Conservation (phyloP, 1,140 invertebrate species). For the Uloborus diversus region DNA sequence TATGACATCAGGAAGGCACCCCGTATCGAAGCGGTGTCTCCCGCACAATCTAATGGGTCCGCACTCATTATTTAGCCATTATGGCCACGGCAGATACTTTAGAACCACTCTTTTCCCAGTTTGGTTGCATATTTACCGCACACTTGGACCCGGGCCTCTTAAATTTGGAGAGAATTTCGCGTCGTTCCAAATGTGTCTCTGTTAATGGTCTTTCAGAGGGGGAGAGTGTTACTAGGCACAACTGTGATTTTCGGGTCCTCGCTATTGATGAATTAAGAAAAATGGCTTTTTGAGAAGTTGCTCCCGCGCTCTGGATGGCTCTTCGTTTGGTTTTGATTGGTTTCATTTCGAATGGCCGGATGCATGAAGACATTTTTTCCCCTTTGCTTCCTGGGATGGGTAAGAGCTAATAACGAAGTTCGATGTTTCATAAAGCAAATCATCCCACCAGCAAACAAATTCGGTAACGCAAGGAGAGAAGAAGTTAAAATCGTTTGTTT, state of each 20-base stretch:
- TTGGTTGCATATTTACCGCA: slow-evolving; percentile 33
- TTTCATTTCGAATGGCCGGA: no score
- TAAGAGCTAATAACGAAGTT: no score
- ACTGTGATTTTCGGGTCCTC: background rate
- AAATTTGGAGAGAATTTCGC: slow-evolving; percentile 17
- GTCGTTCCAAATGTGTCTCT: slow-evolving; percentile 15
- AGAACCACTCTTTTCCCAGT: background rate
- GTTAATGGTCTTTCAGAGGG: slow-evolving; percentile 19
- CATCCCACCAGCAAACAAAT: no score
- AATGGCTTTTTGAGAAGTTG: slow-evolving; percentile 38
- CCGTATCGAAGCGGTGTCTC: no score
- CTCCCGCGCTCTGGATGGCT: no score
- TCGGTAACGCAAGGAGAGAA: no score
- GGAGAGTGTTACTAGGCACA: background rate
- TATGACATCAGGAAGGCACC: no score
- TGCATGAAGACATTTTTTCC: no score
- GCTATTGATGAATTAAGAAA: slow-evolving; percentile 39
- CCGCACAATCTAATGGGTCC: slow-evolving; percentile 18
- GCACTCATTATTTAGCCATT: slow-evolving; percentile 32
- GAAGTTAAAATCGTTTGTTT: no score
- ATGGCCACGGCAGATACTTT: slow-evolving; percentile 11
- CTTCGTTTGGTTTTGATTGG: no score
- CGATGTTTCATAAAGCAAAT: no score
- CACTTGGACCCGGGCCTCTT: slow-evolving; percentile 40
- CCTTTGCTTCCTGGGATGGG: no score